phyloP scores from a whole-genome alignment of 2,888 invertebrate species.

The Lasioglossum marginatum region DNA sequence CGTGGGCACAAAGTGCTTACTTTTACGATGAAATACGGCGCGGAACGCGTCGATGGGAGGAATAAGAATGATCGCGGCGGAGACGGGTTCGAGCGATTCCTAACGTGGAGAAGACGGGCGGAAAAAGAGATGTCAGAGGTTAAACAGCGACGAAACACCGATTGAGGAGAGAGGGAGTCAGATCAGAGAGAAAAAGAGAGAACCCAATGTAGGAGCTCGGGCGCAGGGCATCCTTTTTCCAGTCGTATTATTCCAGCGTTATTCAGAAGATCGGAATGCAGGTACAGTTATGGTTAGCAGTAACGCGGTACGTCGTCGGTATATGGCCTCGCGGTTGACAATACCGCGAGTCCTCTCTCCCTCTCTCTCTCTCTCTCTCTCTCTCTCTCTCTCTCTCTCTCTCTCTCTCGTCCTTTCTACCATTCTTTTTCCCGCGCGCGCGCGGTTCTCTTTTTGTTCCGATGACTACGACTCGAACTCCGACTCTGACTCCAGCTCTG shows the following conservation, averaged over 20 bases:
- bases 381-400: background rate
- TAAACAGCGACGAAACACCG: background rate
- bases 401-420: slow-evolving; percentile 47
- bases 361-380: background rate
- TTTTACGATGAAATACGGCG: slow-evolving; percentile 8
- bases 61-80: background rate
- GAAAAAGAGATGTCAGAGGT: background rate
- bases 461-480: slow-evolving; percentile 7
- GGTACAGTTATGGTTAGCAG: slow-evolving; percentile 80
- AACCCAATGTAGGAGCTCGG: slow-evolving; percentile 12
- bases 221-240: slow-evolving; percentile 48
- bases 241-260: slow-evolving; percentile 67
- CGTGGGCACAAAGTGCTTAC: slow-evolving; percentile 8
- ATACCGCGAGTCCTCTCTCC: slow-evolving; percentile 66
- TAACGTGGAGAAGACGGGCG: background rate
- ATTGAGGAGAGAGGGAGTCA: background rate
- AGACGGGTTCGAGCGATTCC: background rate
- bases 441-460: slow-evolving; percentile 64
- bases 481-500: background rate
- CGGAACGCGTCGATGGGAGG: background rate
- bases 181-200: background rate
- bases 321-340: slow-evolving; percentile 68
- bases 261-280: slow-evolving; percentile 82
- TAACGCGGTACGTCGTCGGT: slow-evolving; percentile 72
- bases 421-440: slow-evolving; percentile 59